A percentile compares a stretch with the other conserved stretches of the same genome.
Evolutionary conservation across 2,797 vertebrate genomes (phyloP).

Genomic region (Margarornis squamiger): DNA sequence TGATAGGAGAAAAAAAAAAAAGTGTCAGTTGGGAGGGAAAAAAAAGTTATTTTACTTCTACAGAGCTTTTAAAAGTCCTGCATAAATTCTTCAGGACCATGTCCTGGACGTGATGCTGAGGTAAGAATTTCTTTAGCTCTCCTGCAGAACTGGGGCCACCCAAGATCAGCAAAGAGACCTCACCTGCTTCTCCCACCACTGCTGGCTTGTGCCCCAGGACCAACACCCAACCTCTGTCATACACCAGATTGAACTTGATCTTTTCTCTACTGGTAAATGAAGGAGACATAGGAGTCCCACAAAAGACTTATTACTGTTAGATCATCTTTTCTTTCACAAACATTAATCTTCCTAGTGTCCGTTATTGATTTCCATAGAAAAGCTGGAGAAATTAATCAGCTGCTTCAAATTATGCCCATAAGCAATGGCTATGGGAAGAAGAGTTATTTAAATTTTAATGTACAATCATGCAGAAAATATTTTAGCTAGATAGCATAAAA

Average conservation of each 20-base stretch:
- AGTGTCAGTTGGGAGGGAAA: background rate
- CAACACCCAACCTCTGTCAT: background rate
- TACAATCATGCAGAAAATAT: conserved; percentile 49
- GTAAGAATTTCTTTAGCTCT: background rate
- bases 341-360: conserved; percentile 35
- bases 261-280: background rate
- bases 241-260: background rate
- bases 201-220: background rate
- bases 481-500: conserved; percentile 34
- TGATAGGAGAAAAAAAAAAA: background rate
- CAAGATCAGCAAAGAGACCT: background rate
- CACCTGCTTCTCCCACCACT: background rate
- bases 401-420: conserved; percentile 50
- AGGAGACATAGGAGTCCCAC: background rate
- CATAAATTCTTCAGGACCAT: background rate
- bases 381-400: conserved; percentile 48
- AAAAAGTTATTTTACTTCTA: background rate
- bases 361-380: conserved; percentile 32
- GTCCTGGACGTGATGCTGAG: accelerated
- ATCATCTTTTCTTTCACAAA: conserved; percentile 32
- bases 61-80: background rate
- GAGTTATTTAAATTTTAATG: conserved; percentile 60
- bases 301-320: background rate
- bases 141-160: background rate
- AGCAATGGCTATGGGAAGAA: background rate